Base-by-base conservation (phyloP, 2,797 vertebrate genomes). In the Chrosomus eos region DNA sequence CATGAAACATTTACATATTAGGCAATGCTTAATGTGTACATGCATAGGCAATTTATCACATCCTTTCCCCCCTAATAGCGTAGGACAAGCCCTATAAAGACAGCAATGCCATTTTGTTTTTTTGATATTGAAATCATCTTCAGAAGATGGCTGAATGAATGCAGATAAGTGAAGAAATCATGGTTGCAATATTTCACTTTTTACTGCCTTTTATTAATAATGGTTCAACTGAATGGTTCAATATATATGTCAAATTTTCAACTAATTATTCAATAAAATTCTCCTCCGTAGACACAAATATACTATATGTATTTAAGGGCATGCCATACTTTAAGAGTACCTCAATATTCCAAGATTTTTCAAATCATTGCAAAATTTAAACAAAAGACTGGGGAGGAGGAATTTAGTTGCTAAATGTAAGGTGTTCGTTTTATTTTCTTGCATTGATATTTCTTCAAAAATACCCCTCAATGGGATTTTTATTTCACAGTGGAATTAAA, bases 401-500 rank as follows among this genome's bases (percentile, higher is more conserved):
- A 81, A 55, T 31, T 75, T 23, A 28, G 13, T 60, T 43, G 7
- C 58, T 45, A 79, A 31, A 79, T 31, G 26, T 48, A 78, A 10
- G 23, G 2, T n/a, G 51, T n/a, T 75, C 5, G 7, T 38, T 58
- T 76, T 38, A 31, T 40, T 64, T 64, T 64, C 5, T 43, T 16
- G 1, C 58, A 55, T 79, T 48, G 16, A 26, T 53, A 62, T 48
- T 71, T 76, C 43, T 51, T 75, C 33, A 43, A 77, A 77, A 68
- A 40, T 70, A 40, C 5, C 7, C 36, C 36, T 68, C 21, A 21
- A 84, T 77, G 0, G 23, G 8, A 36, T 67, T 82, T 83, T 68
- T 77, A 77, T 84, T 83, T 77, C 43, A 76, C 33, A 68, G 73
- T 53, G 43, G 16, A 77, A 23, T 11, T 76, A 83, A 76, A 67